Evolutionary conservation across 2,888 invertebrate genomes (phyloP).

Genomic region (Stenotaenia linearis): DNA sequence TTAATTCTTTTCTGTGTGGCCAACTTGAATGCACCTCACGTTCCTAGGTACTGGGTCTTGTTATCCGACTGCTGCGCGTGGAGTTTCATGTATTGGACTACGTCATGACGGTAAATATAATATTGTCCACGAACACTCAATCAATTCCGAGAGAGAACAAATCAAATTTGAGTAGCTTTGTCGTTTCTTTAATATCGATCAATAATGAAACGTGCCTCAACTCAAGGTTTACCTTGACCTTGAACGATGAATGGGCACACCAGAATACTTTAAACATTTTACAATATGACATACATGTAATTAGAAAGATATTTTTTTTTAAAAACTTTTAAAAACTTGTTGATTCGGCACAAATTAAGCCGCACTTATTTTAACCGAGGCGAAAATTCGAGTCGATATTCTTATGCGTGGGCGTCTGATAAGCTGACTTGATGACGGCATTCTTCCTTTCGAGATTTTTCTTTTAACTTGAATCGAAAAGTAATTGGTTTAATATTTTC

Average conservation of each 20-base stretch:
- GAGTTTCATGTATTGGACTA: constrained; percentile 41
- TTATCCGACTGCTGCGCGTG: constrained; percentile 41
- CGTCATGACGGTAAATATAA: constrained; percentile 41
- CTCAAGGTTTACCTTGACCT: constrained; percentile 12
- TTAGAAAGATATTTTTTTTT: background rate
- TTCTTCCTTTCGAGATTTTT: too few species aligned
- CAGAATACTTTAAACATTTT: too few species aligned
- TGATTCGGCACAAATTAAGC: background rate
- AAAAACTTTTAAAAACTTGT: background rate
- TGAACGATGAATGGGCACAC: background rate
- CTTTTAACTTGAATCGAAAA: background rate
- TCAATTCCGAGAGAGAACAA: background rate
- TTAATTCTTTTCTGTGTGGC: background rate
- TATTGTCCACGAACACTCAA: background rate
- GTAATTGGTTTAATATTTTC: background rate
- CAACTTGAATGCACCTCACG: constrained; percentile 36
- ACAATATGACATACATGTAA: background rate
- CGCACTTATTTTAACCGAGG: too few species aligned
- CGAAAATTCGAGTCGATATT: too few species aligned
- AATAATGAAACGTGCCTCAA: background rate
- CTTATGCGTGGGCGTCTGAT: background rate
- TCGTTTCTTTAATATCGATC: background rate
- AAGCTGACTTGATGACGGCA: background rate
- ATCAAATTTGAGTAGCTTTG: background rate
- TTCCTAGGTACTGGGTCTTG: constrained; percentile 43